Evolutionary conservation across 2,888 invertebrate species (phyloP), one percentile per base, ranked within the genome.

Genomic region (Zele albiditarsus): DNA sequence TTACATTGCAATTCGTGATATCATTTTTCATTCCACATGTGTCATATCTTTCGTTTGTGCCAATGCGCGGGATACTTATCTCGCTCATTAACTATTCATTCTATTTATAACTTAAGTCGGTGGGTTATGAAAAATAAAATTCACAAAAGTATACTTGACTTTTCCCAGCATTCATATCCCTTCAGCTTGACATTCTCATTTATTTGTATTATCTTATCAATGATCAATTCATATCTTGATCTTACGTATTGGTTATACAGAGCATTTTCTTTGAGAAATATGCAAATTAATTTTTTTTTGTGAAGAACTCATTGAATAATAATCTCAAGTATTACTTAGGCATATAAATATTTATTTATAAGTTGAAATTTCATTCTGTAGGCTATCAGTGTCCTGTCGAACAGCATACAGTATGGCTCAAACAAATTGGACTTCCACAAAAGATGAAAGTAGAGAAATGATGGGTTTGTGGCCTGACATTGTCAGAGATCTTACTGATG

Each of bases 391-490:
- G 25, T 63, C 33, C 46, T 60, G 66, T 3, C 83, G 83, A 20
- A 77, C 71, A 75, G 81, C 81, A 25, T 84, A 86, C 74, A 85
- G 82, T 12, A 80, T 80, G 63, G 80, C 83, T 4, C 86, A 88
- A 77, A 91, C 93, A 79, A 92, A 92, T 79, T 91, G 91, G 85
- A 91, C 93, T 83, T 92, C 93, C 67, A 93, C 93, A 77, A 95
- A 95, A 90, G 96, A 96, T 90, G 96, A 96, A 90, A 94, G 94
- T 88, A 91, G 95, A 84, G 95, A 96, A 89, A 95, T 97, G 90
- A 95, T 96, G 95, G 94, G 95, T 69, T 91, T 95, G 80, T 97
- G 96, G 91, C 96, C 96, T 85, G 96, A 96, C 90, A 91, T 97
- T 83, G 95, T 97, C 77, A 91, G 95, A 83, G 96, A 96, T 89